Conservation (phyloP, 2,888 invertebrate genomes). For the Caenorhabditis sp. region DNA sequence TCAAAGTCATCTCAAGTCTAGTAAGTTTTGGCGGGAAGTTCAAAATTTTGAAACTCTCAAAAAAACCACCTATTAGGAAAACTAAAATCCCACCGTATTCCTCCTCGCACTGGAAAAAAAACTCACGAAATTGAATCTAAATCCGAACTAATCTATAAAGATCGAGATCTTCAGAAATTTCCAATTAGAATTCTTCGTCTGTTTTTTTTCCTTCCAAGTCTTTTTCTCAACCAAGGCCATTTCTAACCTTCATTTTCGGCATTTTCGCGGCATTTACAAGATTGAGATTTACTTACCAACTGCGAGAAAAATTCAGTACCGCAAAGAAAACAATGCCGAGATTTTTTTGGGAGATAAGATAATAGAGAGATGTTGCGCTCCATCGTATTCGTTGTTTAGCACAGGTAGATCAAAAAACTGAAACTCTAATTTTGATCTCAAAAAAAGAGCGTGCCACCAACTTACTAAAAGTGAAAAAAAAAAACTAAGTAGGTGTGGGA, state of each 20-base stretch:
- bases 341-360: background rate
- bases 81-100: background rate
- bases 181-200: background rate
- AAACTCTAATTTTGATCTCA: no score
- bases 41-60: background rate
- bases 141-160: background rate
- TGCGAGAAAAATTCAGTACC: background rate
- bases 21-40: background rate
- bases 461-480: background rate
- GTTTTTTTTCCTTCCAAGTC: background rate
- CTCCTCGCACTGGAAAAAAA: no score
- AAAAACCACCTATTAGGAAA: background rate
- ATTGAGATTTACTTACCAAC: background rate
- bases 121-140: no score
- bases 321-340: no score
- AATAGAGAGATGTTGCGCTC: no score
- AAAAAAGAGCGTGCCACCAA: no score
- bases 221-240: background rate
- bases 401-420: no score
- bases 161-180: background rate
- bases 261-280: background rate
- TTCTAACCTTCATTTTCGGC: slow-evolving; percentile 1
- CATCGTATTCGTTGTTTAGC: no score
- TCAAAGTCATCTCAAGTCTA: no score
- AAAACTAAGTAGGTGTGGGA: slow-evolving; percentile 29